phyloP scores from a whole-genome alignment of 2,113 vertebrate genomes.

The Stigmatopora nigra region DNA sequence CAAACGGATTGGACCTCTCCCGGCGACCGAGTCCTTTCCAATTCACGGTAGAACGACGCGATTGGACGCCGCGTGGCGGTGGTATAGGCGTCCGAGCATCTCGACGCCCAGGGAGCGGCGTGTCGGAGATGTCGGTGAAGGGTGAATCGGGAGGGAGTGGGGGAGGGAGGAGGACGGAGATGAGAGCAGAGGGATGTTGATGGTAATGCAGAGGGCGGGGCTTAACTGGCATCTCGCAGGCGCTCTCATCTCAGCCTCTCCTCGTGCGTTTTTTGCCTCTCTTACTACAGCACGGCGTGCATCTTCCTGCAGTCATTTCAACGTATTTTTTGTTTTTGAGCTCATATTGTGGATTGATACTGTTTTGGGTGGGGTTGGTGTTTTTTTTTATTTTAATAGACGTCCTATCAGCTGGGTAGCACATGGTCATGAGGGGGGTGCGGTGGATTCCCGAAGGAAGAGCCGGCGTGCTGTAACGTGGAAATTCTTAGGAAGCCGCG shows the following conservation, averaged over 20 bases:
- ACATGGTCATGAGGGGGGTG: conserved; percentile 18
- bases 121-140: conserved; percentile 66
- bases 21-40: too few species aligned
- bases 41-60: too few species aligned
- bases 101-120: conserved; percentile 47
- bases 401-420: conserved; percentile 17
- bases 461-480: conserved; percentile 18
- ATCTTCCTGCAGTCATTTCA: conserved; percentile 39
- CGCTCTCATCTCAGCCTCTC: conserved; percentile 34
- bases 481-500: conserved; percentile 30
- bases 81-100: conserved; percentile 26
- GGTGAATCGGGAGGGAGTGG: conserved; percentile 54
- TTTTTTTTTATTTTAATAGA: background rate
- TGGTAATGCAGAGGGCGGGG: conserved; percentile 66
- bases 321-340: background rate
- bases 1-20: too few species aligned
- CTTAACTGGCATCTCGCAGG: conserved; percentile 60
- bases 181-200: conserved; percentile 44
- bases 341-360: conserved; percentile 17
- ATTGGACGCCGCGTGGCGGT: background rate
- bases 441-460: conserved; percentile 26
- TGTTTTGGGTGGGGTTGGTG: background rate
- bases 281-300: conserved; percentile 10
- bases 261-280: conserved; percentile 14
- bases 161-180: conserved; percentile 32